Base-by-base conservation (phyloP, 2,113 vertebrate species). In the Nothoprocta pentlandii region DNA sequence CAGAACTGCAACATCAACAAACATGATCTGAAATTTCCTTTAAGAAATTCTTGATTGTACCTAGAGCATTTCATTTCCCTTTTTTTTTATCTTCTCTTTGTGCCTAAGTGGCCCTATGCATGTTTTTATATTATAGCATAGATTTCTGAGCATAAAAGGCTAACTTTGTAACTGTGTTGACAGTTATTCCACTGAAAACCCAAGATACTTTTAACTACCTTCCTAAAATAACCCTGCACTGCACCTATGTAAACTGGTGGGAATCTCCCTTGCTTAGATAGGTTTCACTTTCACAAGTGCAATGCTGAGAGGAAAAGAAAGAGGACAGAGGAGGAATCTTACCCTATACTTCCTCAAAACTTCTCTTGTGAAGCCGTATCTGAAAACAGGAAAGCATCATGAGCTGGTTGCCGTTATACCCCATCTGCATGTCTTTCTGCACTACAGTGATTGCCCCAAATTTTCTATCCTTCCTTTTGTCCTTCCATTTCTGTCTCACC, bases 291-390 rank as follows among this genome's bases (percentile, higher is more conserved):
- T 47, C 8, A 80, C 25, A n/a, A 12, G 21, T 87, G 44, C 54
- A 81, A 80, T 26, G 42, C 25, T 64, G 64, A 32, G 42, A 73
- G 79, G 34, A 61, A 80, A 66, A 59, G 12, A 73, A 1, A 69
- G n/a, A 28, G 39, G n/a, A 39, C 75, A 20, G 8, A 49, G 34
- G 4, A 86, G 8, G 28, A 94, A 11, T 90, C 96, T 93, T 98
- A 99, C 99, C 99, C 98, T 99, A 80, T 99, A 99, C 95, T 99
- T 99, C 90, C 96, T 97, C 66, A 98, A 98, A 94, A 99, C 97
- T 98, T 99, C 99, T 96, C 98, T 99, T 58, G 99, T 99, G 96
- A 99, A 99, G 67, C 99, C 99, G 12, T 99, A 99, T 93, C 99
- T 99, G 96, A 87, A 98, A 98, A 74, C 4, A 96, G 68, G 56